Evolutionary conservation across 2,888 invertebrate genomes (phyloP), one percentile per base, ranked within the genome.

Genomic region (Elysia crispata): DNA sequence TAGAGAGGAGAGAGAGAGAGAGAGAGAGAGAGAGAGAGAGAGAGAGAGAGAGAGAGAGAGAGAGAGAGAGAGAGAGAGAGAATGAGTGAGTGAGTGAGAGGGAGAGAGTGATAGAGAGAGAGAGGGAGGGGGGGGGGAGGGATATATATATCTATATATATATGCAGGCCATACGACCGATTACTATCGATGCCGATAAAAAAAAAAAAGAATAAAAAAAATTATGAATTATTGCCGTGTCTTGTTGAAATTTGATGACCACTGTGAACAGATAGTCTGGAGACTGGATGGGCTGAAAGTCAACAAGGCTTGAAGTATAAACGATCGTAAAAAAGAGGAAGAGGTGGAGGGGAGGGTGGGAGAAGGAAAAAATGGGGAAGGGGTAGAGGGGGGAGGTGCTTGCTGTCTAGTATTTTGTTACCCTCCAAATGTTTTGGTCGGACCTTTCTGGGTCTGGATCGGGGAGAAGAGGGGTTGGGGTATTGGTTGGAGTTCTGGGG

Each of bases 1-100:
- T 3, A 41, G 41, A 41, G 41, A 41, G 41, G 41, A 41, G 41
- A 3, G 41, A 41, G 41, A 41, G 41, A 41, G 41, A 41, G 41
- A 41, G 41, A 41, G 41, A 41, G 41, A 41, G 41, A 41, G 60
- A 60, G 60, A 60, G 60, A 60, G 60, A 60, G 60, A 60, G 60
- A 60, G 60, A 60, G 60, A 60, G 60, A 60, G 60, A 60, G 60
- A 13, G 60, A 13, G 60, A 60, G 60, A 60, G 60, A 60, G 60
- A 60, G 6, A 60, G 60, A 60, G 60, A 60, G 6, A 60, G 60
- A 60, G 60, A 60, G 60, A 60, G 6, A 60, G 60, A 60, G 60
- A 60, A 15, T 8, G 60, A 60, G 6, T 8, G 60, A 60, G 60
- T 8, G 6, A 60, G 60, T 8, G 25, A 25, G n/a, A 60, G n/a